phyloP scores from a whole-genome alignment of 2,797 vertebrate genomes.

The Molossus molossus region DNA sequence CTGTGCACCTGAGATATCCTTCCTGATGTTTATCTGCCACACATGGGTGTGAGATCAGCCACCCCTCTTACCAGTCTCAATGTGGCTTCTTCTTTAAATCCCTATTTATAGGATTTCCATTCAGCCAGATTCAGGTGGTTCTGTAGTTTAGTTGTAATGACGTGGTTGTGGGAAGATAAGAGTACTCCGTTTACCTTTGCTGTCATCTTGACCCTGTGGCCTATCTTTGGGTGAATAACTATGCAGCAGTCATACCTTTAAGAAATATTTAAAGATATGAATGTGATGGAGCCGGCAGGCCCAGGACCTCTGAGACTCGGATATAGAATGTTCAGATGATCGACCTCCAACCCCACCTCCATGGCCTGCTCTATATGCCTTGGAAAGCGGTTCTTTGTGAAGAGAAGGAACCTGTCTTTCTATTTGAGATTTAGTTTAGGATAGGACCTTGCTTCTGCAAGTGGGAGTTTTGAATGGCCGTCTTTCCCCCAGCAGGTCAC shows the following conservation, averaged over 20 bases:
- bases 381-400: slow-evolving; percentile 28
- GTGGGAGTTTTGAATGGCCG: background rate
- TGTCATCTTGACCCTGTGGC: background rate
- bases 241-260: background rate
- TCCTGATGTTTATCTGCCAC: background rate
- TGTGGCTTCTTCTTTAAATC: background rate
- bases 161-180: background rate
- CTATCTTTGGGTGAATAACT: background rate
- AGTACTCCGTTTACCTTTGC: background rate
- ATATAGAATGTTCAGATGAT: background rate
- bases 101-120: background rate
- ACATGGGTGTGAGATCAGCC: background rate
- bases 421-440: slow-evolving; percentile 1
- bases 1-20: background rate
- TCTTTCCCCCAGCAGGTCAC: background rate
- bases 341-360: background rate
- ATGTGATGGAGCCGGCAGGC: background rate
- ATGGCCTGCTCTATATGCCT: background rate
- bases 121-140: background rate
- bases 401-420: slow-evolving; percentile 5
- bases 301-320: background rate
- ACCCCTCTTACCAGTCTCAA: no score
- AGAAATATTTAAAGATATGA: background rate
- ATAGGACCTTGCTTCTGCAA: background rate
- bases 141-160: background rate